phyloP scores from a whole-genome alignment of 2,797 vertebrate genomes.

The Triplophysa bombifrons region DNA sequence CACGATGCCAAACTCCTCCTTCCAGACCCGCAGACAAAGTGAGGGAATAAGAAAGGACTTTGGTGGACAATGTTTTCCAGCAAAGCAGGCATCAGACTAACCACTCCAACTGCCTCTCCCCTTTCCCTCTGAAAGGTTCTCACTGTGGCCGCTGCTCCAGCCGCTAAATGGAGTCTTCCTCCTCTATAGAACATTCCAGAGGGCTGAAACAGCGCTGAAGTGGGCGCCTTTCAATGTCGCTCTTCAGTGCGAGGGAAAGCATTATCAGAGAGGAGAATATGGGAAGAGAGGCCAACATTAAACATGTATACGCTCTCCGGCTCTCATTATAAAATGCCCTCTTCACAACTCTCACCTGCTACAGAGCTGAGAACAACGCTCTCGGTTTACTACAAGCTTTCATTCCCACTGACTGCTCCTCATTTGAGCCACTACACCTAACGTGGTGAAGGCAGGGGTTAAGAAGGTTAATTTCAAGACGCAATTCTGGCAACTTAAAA shows the following conservation, averaged over 20 bases:
- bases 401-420: conserved; percentile 19
- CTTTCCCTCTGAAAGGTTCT: conserved; percentile 44
- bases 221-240: conserved; percentile 45
- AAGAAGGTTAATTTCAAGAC: not conserved
- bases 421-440: conserved; percentile 18
- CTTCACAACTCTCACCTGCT: conserved; percentile 35
- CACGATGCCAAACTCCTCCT: conserved; percentile 38
- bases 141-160: conserved; percentile 41
- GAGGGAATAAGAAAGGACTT: conserved; percentile 39
- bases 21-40: conserved; percentile 21
- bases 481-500: not conserved
- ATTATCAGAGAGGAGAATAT: conserved; percentile 43
- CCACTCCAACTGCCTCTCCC: conserved; percentile 37
- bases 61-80: conserved; percentile 43
- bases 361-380: conserved; percentile 25
- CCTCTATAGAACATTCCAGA: conserved; percentile 44
- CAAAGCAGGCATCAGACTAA: conserved; percentile 33
- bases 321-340: conserved; percentile 52
- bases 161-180: conserved; percentile 48
- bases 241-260: conserved; percentile 40
- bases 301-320: conserved; percentile 48
- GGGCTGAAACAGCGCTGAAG: conserved; percentile 47
- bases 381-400: conserved; percentile 24
- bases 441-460: not conserved
- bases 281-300: conserved; percentile 41